phyloP scores from a whole-genome alignment of 2,888 invertebrate genomes.

The Philonicus albiceps region DNA sequence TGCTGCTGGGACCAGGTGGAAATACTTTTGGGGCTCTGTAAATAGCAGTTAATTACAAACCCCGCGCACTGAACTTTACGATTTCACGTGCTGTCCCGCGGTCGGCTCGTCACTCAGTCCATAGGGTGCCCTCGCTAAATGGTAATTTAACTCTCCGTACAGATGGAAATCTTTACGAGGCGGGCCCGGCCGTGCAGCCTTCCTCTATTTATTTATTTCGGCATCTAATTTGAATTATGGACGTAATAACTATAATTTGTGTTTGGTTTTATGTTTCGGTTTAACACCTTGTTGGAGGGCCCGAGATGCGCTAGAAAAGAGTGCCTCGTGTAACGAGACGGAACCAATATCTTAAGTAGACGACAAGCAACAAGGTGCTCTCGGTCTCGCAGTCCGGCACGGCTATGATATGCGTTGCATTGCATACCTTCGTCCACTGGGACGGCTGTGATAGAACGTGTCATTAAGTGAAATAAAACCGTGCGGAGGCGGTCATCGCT shows the following conservation, averaged over 20 bases:
- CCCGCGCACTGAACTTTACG: constrained; percentile 8
- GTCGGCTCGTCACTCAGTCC: neutral
- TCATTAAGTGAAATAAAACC: constrained; percentile 46
- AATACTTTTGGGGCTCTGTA: constrained; percentile 33
- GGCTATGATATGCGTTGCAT: neutral
- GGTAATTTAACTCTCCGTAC: constrained; percentile 41
- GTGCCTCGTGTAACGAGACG: constrained; percentile 4
- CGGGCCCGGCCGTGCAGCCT: neutral
- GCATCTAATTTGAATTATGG: constrained; percentile 47
- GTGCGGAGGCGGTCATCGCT: constrained; percentile 16
- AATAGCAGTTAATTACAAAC: constrained; percentile 43
- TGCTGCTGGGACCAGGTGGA: constrained; percentile 27
- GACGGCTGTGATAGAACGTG: constrained; percentile 34
- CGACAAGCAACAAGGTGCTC: constrained; percentile 4
- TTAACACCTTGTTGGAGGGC: constrained; percentile 46
- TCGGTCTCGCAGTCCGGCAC: neutral
- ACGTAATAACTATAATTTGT: constrained; percentile 47
- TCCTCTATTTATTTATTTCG: constrained; percentile 45
- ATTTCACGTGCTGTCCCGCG: neutral
- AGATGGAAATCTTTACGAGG: constrained; percentile 43
- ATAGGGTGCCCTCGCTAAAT: constrained; percentile 39
- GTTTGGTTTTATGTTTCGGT: constrained; percentile 47
- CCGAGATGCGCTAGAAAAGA: neutral
- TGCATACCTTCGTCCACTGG: neutral
- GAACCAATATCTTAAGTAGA: constrained; percentile 26